These are phyloP conservation scores for Prunella fulvescens DNA, from an alignment of 2,113 vertebrate genomes.

Conservation along the genomic window DNA sequence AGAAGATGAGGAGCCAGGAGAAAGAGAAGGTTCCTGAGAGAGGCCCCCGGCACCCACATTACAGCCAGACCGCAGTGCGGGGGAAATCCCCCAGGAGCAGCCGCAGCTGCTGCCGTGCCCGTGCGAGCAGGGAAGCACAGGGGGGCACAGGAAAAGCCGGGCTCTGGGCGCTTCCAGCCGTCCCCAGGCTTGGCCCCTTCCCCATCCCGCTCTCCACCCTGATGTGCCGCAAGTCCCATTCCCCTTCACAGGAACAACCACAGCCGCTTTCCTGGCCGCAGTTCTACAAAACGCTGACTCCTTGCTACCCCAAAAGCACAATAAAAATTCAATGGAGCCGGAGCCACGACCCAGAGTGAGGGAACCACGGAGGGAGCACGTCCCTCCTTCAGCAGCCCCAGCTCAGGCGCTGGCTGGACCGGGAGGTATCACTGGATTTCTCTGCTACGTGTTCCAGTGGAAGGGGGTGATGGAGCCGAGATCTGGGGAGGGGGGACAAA, in stretches of 20 bases:
- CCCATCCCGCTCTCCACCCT: not conserved
- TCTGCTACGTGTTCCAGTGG: conserved; percentile 8
- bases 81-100: not conserved
- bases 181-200: not conserved
- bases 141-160: not conserved
- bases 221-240: not conserved
- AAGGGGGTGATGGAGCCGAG: conserved; percentile 8
- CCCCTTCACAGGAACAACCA: not conserved
- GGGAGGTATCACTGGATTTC: conserved; percentile 1
- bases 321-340: not conserved
- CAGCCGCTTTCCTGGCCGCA: not conserved
- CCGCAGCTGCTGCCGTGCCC: not conserved
- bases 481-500: not conserved
- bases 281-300: not conserved
- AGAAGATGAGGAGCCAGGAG: not conserved
- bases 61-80: not conserved
- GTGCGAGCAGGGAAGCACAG: fast-evolving
- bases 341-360: not conserved
- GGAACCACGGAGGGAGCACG: not conserved
- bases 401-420: not conserved
- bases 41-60: not conserved
- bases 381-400: not conserved
- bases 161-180: not conserved
- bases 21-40: not conserved
- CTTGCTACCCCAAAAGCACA: conserved; percentile 1